Percentiles rank a stretch among this genome's conserved stretches.
phyloP scores from a whole-genome alignment of 2,888 invertebrate species.

The Spialia ferax region DNA sequence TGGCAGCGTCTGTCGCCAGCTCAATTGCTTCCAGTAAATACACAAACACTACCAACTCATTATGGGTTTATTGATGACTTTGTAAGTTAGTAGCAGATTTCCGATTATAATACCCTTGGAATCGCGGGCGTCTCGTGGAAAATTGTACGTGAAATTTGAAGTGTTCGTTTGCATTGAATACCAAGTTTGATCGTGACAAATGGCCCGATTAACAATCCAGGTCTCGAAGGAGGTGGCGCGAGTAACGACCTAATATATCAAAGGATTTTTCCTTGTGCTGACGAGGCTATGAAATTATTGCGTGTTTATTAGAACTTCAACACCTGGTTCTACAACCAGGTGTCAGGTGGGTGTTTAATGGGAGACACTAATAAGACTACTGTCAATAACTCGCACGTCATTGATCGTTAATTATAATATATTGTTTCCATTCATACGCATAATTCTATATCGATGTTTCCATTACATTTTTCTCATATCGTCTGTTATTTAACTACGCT shows the following conservation, averaged over 20 bases:
- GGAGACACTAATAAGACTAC: neutral
- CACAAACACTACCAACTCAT: neutral
- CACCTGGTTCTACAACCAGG: no score
- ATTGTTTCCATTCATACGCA: no score
- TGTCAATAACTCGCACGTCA: neutral
- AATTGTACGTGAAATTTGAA: conserved; percentile 75
- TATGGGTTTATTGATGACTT: conserved; percentile 17
- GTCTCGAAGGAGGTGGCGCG: conserved; percentile 78
- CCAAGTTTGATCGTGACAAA: conserved; percentile 81
- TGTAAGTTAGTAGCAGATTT: conserved; percentile 27
- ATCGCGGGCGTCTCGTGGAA: conserved; percentile 56
- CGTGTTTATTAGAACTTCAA: conserved; percentile 71
- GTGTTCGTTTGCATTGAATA: conserved; percentile 71
- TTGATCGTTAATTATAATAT: no score
- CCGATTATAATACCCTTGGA: conserved; percentile 22
- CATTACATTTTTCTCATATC: no score
- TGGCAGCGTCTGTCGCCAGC: neutral
- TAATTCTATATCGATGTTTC: no score
- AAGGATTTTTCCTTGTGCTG: conserved; percentile 78
- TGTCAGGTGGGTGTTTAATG: neutral
- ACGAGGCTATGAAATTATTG: conserved; percentile 64
- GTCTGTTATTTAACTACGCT: no score
- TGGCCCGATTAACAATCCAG: conserved; percentile 82
- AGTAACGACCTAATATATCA: conserved; percentile 85
- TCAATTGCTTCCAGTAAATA: conserved; percentile 12